Percentiles rank a stretch among this genome's conserved stretches.
These are phyloP conservation scores for Pantherophis vulpinus DNA, from an alignment of 2,797 vertebrate genomes.

Conservation along the genomic window DNA sequence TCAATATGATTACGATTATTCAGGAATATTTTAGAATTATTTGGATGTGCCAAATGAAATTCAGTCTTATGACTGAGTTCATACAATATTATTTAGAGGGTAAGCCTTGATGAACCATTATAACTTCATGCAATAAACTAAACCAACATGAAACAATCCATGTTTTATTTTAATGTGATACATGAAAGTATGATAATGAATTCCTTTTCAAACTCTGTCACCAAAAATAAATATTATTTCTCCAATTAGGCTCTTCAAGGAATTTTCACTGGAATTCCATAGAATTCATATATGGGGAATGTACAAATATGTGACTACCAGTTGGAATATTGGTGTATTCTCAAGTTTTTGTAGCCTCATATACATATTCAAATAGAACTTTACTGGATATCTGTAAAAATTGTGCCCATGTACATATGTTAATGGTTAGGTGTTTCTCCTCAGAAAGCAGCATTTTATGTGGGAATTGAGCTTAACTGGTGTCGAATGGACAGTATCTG, in stretches of 20 bases:
- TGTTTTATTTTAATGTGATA: background rate
- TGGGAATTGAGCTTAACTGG: constrained; percentile 49
- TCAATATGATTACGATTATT: background rate
- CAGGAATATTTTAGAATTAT: background rate
- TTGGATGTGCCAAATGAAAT: background rate
- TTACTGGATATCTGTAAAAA: background rate
- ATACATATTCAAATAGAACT: background rate
- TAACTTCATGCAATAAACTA: background rate
- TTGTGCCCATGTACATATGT: constrained; percentile 10
- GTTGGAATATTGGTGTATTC: background rate
- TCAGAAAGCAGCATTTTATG: constrained; percentile 34
- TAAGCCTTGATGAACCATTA: background rate
- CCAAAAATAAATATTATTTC: background rate
- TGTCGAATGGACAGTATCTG: constrained; percentile 45
- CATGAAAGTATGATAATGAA: background rate
- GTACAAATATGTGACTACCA: background rate
- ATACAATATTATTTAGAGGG: background rate
- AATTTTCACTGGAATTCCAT: background rate
- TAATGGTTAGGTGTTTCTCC: constrained; percentile 4
- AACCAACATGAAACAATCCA: background rate
- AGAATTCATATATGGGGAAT: too few relatives aligned
- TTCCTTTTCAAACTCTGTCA: background rate
- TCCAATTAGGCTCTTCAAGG: background rate
- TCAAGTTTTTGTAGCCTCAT: background rate
- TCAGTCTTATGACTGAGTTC: background rate